Base-by-base conservation (phyloP, 2,113 vertebrate species). In the Podocnemis expansa region DNA sequence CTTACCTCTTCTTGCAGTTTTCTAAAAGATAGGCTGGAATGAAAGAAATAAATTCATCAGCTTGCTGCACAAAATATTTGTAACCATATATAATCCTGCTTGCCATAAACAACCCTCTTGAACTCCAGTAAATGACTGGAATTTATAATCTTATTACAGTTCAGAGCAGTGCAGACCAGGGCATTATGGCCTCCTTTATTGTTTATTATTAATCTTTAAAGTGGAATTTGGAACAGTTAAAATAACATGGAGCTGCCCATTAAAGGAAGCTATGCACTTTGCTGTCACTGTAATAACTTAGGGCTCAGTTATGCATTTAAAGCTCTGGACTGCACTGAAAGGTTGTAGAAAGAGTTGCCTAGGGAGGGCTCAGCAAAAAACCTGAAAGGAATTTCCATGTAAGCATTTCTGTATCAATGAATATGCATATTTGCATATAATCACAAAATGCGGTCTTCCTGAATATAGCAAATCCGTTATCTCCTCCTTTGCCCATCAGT, bases 71-170 rank as follows among this genome's bases (percentile, higher is more conserved):
- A 79, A 94, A 95, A 82, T 96, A 92, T 95, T 95, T 95, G 91
- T 96, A 93, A 80, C 67, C 82, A 94, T 60, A 80, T 2, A 27
- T 97, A 97, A 96, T 97, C 93, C 89, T 96, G n/a, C 75, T 96
- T 96, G 92, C 95, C 93, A 87, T 80, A 82, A 83, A 95, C 55
- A 93, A 85, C 93, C 90, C 89, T 96, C 6, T 85, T 84, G 94
- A 87, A 85, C 43, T 95, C 7, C 17, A 85, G 88, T 60, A 95
- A 95, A 90, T 47, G 89, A 94, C 63, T 12, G 93, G 96, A 97
- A 97, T 97, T 95, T 96, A 93, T 97, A 97, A 97, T 97, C 97
- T 22, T 80, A 96, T 97, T 96, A 97, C 49, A 49, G 55, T 83
- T 76, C 19, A 6, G 90, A 93, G 81, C 93, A 75, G 91, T 6